Evolutionary conservation across 2,113 vertebrate species (phyloP), one percentile per base, ranked within the genome.

Genomic region (Urocolius indicus): DNA sequence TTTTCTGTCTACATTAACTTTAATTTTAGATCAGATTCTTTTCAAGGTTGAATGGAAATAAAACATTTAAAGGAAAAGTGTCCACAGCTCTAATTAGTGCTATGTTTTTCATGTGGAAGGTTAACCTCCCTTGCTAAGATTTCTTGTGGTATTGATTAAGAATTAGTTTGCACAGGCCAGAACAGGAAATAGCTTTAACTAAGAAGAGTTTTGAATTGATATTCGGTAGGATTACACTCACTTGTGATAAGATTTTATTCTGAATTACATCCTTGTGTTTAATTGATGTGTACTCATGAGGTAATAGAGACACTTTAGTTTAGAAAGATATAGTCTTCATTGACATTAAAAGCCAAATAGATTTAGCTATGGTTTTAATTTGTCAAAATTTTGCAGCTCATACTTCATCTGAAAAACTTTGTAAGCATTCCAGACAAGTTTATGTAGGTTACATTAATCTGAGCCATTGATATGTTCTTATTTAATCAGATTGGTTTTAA

Each of bases 101-200:
- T 66, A 27, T 59, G 16, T 22, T 82, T 87, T 51, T 49, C 38
- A 36, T 62, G 38, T 76, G 67, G 9, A 20, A 46, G 9, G 10
- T 16, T 93, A 77, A 92, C 46, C 48, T 69, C 48, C 84, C 63
- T 63, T 36, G 38, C 23, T 81, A 71, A 79, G 61, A 72, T 57
- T 71, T 90, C 84, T 48, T 78, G 32, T 66, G 20, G 22, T 87
- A 93, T 94, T 49, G 76, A 96, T 89, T 72, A 89, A 62, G 72
- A 71, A 19, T 69, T 57, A 65, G 45, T 71, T 95, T 88, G 45
- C 75, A 76, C 34, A 90, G 30, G 18, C 27, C 16, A 62, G 59
- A 29, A 87, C 18, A 69, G 69, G 32, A 84, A 96, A 84, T 5
- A 90, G 22, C 18, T 93, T 93, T 86, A 86, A 43, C 32, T 21